Evolutionary conservation across 2,888 invertebrate species (phyloP).

Genomic region (Barypeithes pellucidus): DNA sequence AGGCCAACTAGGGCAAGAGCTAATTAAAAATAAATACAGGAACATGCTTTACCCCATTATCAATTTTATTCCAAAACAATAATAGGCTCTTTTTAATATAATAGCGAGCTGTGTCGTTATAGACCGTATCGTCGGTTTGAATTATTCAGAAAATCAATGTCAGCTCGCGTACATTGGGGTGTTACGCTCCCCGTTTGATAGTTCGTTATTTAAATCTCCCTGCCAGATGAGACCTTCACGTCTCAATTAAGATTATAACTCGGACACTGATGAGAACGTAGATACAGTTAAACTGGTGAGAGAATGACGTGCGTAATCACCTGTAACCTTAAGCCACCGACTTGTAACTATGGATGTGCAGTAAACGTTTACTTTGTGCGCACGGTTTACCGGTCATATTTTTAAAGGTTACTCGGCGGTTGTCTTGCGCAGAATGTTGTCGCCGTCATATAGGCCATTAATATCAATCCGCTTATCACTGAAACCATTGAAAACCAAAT

Average conservation of each 20-base stretch:
- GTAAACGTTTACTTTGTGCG: too few relatives aligned
- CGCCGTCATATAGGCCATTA: too few relatives aligned
- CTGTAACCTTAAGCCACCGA: too few relatives aligned
- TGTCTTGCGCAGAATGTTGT: too few relatives aligned
- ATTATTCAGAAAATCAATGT: constrained; percentile 46
- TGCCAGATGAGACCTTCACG: constrained; percentile 25
- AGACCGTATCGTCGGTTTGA: constrained; percentile 19
- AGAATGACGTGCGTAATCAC: too few relatives aligned
- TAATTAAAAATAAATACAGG: neutral
- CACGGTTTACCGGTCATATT: too few relatives aligned
- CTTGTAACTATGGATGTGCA: too few relatives aligned
- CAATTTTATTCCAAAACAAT: neutral
- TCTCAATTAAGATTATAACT: constrained; percentile 5
- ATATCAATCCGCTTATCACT: too few relatives aligned
- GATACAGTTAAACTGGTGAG: too few relatives aligned
- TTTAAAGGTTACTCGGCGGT: too few relatives aligned
- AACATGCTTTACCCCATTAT: neutral
- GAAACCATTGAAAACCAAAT: too few relatives aligned
- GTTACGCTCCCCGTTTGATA: constrained; percentile 21
- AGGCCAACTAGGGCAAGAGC: too few relatives aligned
- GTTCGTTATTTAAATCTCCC: constrained; percentile 35
- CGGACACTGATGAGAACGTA: neutral
- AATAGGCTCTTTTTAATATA: neutral
- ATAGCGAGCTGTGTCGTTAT: neutral
- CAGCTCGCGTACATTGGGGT: constrained; percentile 27